Evolutionary conservation across 2,113 vertebrate species (phyloP).

Genomic region (Caretta caretta): DNA sequence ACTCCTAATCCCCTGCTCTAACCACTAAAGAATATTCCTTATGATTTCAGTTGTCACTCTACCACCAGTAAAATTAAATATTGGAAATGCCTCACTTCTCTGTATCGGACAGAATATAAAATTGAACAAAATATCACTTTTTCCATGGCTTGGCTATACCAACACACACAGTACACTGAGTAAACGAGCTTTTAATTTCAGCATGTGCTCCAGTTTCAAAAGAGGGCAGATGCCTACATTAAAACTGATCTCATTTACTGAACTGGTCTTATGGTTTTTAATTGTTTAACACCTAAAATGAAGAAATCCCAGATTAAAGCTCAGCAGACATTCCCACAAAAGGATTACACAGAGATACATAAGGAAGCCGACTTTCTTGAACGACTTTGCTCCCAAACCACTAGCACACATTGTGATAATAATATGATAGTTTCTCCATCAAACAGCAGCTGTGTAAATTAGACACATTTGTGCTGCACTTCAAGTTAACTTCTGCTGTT

Average conservation of each 20-base stretch:
- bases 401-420: neutral
- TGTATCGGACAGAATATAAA: neutral
- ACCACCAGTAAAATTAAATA: neutral
- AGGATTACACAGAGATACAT: neutral
- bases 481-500: neutral
- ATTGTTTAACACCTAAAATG: neutral
- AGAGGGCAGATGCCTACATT: neutral
- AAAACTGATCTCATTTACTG: neutral
- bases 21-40: neutral
- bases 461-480: neutral
- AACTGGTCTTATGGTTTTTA: neutral
- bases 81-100: rapidly evolving
- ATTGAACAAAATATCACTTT: neutral
- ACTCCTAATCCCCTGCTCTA: rapidly evolving
- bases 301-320: neutral
- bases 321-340: neutral
- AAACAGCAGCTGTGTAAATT: slow-evolving; percentile 12
- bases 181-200: neutral
- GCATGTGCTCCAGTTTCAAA: neutral
- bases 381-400: neutral
- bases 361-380: neutral
- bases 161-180: neutral
- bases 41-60: rapidly evolving
- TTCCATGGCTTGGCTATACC: neutral
- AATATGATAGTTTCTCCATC: neutral